These are phyloP conservation scores for Phortica magna DNA, from an alignment of 2,888 invertebrate species.

Conservation along the genomic window DNA sequence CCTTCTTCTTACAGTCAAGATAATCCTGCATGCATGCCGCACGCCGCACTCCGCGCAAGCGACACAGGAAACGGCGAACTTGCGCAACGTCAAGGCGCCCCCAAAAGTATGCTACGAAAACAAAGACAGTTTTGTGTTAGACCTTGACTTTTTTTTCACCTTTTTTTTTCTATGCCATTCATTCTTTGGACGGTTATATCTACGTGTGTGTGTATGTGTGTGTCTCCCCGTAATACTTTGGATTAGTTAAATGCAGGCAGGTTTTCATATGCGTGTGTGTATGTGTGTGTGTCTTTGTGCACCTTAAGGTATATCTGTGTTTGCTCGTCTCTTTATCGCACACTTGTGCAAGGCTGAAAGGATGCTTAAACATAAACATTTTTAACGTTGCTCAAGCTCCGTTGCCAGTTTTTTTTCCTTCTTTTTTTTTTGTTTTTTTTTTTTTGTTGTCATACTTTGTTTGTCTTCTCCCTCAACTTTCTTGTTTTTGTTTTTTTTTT, in stretches of 20 bases:
- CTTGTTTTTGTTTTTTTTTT: no score
- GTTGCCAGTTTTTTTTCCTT: not conserved
- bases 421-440: not conserved
- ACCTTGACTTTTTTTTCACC: slow-evolving; percentile 26
- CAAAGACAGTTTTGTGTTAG: slow-evolving; percentile 22
- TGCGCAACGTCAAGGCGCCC: not conserved
- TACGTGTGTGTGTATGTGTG: slow-evolving; percentile 28
- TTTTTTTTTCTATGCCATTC: not conserved
- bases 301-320: slow-evolving; percentile 8
- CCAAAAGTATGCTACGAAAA: slow-evolving; percentile 11
- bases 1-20: not conserved
- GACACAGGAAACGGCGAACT: slow-evolving; percentile 6
- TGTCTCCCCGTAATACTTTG: slow-evolving; percentile 56
- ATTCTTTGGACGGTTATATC: not conserved
- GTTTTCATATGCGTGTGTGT: not conserved
- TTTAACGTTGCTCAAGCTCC: not conserved
- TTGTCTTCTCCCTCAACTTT: slow-evolving; percentile 43
- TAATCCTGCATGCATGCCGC: not conserved
- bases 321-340: slow-evolving; percentile 2
- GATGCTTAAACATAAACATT: slow-evolving; percentile 8
- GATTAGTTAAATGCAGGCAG: slow-evolving; percentile 65
- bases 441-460: slow-evolving; percentile 5
- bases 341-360: slow-evolving; percentile 16
- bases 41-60: not conserved
- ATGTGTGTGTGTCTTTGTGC: not conserved